Evolutionary conservation across 2,888 invertebrate genomes (phyloP).

Genomic region (Coelopa pilipes): DNA sequence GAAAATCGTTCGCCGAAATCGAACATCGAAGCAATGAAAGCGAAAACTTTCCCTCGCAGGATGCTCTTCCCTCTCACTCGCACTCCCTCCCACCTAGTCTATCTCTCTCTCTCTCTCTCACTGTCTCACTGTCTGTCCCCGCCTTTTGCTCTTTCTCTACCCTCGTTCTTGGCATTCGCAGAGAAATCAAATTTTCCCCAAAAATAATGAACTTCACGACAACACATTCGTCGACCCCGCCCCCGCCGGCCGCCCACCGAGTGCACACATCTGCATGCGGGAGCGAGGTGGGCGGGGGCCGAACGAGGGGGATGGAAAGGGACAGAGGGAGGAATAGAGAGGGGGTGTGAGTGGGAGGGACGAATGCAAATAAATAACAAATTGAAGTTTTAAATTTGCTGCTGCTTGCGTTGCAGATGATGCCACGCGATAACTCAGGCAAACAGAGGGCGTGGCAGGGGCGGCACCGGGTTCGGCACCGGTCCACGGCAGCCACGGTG

Average conservation of each 20-base stretch:
- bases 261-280: conserved; percentile 19
- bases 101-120: too few species aligned
- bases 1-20: too few species aligned
- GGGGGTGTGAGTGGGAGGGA: too few species aligned
- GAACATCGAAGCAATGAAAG: too few species aligned
- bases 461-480: background rate
- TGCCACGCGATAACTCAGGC: conserved; percentile 48
- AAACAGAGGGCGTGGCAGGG: conserved; percentile 39
- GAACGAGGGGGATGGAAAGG: background rate
- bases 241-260: background rate
- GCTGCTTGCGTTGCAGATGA: conserved; percentile 46
- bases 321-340: too few species aligned
- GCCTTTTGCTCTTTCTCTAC: too few species aligned
- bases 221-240: background rate
- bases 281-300: background rate
- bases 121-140: too few species aligned
- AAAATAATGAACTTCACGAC: background rate
- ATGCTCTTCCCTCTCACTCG: too few species aligned
- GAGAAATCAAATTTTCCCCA: background rate
- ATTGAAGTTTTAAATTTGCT: conserved; percentile 37
- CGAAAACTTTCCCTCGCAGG: too few species aligned
- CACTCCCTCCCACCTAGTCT: too few species aligned
- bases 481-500: background rate
- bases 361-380: conserved; percentile 32
- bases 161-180: background rate